phyloP scores from a whole-genome alignment of 2,888 invertebrate species.

The Plebejus argus region DNA sequence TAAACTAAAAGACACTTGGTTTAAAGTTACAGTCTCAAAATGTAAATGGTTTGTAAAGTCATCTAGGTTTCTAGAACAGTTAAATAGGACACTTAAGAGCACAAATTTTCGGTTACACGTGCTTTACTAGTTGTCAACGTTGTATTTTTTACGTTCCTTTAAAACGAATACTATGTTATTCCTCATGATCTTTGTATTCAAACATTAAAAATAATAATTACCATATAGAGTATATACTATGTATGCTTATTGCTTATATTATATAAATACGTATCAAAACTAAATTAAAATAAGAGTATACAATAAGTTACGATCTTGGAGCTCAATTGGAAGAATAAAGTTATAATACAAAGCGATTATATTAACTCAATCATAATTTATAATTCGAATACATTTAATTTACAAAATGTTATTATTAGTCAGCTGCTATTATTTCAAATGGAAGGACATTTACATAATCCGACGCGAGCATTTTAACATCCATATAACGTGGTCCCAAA shows the following conservation, averaged over 20 bases:
- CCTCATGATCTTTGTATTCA: background rate
- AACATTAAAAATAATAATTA: background rate
- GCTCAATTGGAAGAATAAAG: constrained; percentile 17
- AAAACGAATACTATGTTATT: background rate
- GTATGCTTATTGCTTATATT: background rate
- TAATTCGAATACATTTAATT: constrained; percentile 4
- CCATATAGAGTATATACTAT: background rate
- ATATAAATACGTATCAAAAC: constrained; percentile 21
- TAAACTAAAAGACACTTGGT: background rate
- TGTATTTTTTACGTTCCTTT: background rate
- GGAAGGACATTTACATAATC: background rate
- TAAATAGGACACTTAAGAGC: background rate
- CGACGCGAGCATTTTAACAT: background rate
- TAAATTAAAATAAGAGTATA: constrained; percentile 18
- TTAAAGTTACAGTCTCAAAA: background rate
- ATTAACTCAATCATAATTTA: background rate
- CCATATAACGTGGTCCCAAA: constrained; percentile 26
- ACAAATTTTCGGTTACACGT: background rate
- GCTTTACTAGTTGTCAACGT: background rate
- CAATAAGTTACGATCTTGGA: background rate
- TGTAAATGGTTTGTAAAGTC: background rate
- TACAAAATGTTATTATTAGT: background rate
- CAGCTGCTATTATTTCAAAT: background rate
- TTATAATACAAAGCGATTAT: background rate
- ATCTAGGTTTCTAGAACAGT: background rate